phyloP scores from a whole-genome alignment of 2,888 invertebrate genomes.

The Trichopria drosophilae region DNA sequence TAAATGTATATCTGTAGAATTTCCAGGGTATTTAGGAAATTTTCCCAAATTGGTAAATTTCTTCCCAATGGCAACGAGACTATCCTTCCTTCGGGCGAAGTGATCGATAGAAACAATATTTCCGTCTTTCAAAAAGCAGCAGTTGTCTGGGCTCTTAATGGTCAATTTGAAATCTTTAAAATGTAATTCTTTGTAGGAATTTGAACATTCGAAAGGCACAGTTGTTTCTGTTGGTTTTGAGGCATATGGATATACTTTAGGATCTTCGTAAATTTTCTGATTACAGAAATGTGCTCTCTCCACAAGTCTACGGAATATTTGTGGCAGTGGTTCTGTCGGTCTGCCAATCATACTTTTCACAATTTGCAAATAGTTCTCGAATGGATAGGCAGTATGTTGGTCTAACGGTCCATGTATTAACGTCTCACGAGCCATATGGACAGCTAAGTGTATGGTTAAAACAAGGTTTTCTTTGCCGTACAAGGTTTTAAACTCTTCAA shows the following conservation, averaged over 20 bases:
- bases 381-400: conserved; percentile 33
- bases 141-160: neutral
- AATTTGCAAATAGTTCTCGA: conserved; percentile 33
- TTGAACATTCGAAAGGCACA: neutral
- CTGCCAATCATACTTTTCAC: conserved; percentile 17
- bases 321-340: conserved; percentile 8
- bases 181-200: neutral
- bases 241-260: neutral
- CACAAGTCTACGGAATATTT: conserved; percentile 9
- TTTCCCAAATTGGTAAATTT: neutral
- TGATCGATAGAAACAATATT: neutral
- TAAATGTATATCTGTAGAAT: neutral
- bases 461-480: conserved; percentile 30
- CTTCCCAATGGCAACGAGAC: neutral
- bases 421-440: conserved; percentile 34
- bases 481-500: conserved; percentile 22
- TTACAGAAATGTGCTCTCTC: too few relatives aligned
- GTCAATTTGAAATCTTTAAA: neutral
- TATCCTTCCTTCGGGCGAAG: neutral
- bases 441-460: conserved; percentile 36
- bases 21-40: neutral
- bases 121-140: neutral
- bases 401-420: conserved; percentile 33
- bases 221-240: neutral
- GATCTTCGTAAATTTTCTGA: too few relatives aligned